Evolutionary conservation across 1,140 invertebrate species (phyloP).

Genomic region (Nixonia krombeini): DNA sequence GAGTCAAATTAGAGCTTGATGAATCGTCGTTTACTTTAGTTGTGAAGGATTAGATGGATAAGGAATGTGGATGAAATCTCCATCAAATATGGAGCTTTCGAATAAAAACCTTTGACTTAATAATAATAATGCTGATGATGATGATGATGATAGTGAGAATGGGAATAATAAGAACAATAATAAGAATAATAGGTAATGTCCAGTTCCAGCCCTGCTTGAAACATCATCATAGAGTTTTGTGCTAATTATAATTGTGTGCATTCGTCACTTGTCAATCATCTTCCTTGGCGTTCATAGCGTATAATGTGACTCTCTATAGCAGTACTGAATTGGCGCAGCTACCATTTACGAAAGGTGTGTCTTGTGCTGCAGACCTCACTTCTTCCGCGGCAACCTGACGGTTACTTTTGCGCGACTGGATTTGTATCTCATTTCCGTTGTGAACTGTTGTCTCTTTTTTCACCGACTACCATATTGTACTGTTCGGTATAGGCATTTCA

Average conservation of each 20-base stretch:
- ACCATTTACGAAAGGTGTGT: not conserved
- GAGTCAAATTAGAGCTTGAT: no score
- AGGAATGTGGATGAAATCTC: slow-evolving; percentile 7
- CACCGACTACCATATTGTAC: slow-evolving; percentile 1
- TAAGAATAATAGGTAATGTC: slow-evolving; percentile 46
- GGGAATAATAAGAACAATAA: slow-evolving; percentile 21
- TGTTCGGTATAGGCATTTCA: slow-evolving; percentile 8
- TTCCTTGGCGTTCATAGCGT: slow-evolving; percentile 48
- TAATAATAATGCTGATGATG: not conserved
- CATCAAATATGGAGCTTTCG: slow-evolving; percentile 3
- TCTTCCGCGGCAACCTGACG: no score
- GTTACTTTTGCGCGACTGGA: not conserved
- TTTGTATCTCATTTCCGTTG: not conserved
- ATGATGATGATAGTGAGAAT: no score
- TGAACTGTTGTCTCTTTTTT: not conserved
- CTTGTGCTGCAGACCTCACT: slow-evolving; percentile 8
- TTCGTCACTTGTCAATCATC: slow-evolving; percentile 55
- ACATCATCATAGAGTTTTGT: slow-evolving; percentile 64
- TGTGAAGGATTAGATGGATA: no score
- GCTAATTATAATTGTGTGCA: slow-evolving; percentile 71
- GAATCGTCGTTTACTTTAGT: no score
- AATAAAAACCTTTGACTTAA: no score
- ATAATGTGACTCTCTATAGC: slow-evolving; percentile 58
- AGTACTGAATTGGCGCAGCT: slow-evolving; percentile 15
- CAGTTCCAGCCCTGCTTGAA: slow-evolving; percentile 60